A percentile compares a stretch with the other conserved stretches of the same genome.
Conservation (phyloP, 2,113 vertebrate species). For the Paratilapia polleni region DNA sequence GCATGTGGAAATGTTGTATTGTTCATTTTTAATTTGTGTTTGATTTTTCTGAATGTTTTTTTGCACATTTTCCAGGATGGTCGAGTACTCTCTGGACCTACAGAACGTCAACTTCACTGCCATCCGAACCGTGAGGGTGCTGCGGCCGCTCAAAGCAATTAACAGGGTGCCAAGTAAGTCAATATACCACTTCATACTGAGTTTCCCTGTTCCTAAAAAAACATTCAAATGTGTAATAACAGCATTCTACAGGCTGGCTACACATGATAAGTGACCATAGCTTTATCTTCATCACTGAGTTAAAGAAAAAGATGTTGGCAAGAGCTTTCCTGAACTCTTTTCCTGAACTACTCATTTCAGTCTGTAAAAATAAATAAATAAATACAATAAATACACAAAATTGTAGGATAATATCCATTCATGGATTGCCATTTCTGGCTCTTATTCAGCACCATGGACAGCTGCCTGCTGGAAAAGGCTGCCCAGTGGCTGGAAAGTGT, state of each 20-base stretch:
- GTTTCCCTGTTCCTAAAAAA: background rate
- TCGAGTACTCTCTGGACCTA: constrained; percentile 96
- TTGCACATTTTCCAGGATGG: constrained; percentile 84
- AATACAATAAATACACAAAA: too few species aligned
- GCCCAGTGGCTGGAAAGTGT: constrained; percentile 1
- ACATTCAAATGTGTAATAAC: too few species aligned
- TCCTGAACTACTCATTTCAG: background rate
- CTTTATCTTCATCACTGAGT: background rate
- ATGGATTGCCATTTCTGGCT: background rate
- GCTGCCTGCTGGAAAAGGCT: background rate
- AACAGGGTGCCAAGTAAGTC: constrained; percentile 98
- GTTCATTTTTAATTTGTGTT: background rate
- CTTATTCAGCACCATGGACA: constrained; percentile 49
- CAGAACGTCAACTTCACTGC: constrained; percentile 97
- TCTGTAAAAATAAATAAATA: background rate
- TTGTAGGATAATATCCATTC: background rate
- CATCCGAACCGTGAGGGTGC: constrained; percentile 94
- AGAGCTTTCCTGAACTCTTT: background rate
- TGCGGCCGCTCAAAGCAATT: constrained; percentile 97
- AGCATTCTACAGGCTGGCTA: background rate
- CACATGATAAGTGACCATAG: background rate
- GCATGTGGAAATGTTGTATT: background rate
- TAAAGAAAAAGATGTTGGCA: background rate
- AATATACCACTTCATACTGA: background rate
- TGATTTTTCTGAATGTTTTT: background rate